phyloP scores from a whole-genome alignment of 2,113 vertebrate genomes.

The Nyctereutes procyonoides region DNA sequence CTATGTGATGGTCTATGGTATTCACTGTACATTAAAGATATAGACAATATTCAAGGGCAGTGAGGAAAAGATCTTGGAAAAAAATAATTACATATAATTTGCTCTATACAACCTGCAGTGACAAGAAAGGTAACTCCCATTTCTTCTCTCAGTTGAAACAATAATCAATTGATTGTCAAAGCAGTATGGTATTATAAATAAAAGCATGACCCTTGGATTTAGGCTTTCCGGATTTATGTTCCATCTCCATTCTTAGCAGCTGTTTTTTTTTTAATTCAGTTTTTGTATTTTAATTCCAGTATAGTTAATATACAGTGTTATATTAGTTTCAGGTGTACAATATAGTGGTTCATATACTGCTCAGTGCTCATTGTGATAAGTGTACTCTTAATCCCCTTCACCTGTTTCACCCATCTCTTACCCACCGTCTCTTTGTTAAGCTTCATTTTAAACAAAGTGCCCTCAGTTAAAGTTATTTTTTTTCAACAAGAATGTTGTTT shows the following conservation, averaged over 20 bases:
- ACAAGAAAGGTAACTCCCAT: neutral
- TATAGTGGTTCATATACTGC: neutral
- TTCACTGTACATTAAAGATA: neutral
- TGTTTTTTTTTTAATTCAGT: neutral
- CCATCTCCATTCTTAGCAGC: neutral
- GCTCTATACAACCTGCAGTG: neutral
- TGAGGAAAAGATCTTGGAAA: neutral
- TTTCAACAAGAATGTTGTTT: neutral
- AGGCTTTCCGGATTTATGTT: neutral
- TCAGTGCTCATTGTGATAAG: neutral
- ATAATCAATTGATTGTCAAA: neutral
- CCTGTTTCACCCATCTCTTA: neutral
- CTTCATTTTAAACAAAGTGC: neutral
- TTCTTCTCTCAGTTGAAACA: neutral
- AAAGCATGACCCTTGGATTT: neutral
- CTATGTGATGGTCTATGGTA: neutral
- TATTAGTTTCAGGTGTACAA: neutral
- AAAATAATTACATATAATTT: neutral
- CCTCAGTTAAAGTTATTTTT: neutral
- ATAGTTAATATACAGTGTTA: neutral
- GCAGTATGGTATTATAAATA: neutral
- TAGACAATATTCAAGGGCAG: neutral
- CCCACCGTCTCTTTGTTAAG: neutral
- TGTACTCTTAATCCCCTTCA: neutral
- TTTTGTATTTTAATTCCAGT: neutral